phyloP scores from a whole-genome alignment of 2,888 invertebrate genomes.

The Tinea semifulvella region DNA sequence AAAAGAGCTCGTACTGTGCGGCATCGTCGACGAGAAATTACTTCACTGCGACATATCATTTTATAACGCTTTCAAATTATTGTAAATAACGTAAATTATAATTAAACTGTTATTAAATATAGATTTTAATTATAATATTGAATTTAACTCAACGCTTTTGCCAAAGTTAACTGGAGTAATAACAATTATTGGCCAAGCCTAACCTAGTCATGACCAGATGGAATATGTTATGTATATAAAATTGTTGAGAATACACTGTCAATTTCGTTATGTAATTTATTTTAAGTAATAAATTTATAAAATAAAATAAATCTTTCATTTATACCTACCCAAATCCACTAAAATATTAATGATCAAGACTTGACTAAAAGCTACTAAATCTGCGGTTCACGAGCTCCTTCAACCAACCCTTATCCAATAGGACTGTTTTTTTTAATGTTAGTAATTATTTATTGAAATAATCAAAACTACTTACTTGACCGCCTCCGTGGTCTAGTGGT shows the following conservation, averaged over 20 bases:
- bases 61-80: conserved; percentile 8
- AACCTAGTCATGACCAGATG: conserved; percentile 56
- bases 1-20: conserved; percentile 34
- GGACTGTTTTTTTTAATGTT: too few species aligned
- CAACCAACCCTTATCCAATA: too few species aligned
- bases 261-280: conserved; percentile 45
- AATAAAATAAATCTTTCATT: background rate
- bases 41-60: conserved; percentile 28
- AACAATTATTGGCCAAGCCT: conserved; percentile 40
- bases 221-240: conserved; percentile 57
- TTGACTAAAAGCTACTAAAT: too few species aligned
- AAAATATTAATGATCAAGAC: too few species aligned
- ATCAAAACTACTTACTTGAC: too few species aligned
- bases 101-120: conserved; percentile 7
- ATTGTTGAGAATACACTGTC: conserved; percentile 38
- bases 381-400: too few species aligned
- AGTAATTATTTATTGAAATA: too few species aligned
- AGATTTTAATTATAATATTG: conserved; percentile 4
- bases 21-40: conserved; percentile 38
- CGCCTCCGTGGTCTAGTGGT: too few species aligned
- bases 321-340: too few species aligned
- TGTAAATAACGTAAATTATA: conserved; percentile 12
- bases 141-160: conserved; percentile 20
- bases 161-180: conserved; percentile 13
- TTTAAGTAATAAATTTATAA: conserved; percentile 43